Evolutionary conservation across 1,140 invertebrate species (phyloP).

Genomic region (Leguminivora glycinivorella): DNA sequence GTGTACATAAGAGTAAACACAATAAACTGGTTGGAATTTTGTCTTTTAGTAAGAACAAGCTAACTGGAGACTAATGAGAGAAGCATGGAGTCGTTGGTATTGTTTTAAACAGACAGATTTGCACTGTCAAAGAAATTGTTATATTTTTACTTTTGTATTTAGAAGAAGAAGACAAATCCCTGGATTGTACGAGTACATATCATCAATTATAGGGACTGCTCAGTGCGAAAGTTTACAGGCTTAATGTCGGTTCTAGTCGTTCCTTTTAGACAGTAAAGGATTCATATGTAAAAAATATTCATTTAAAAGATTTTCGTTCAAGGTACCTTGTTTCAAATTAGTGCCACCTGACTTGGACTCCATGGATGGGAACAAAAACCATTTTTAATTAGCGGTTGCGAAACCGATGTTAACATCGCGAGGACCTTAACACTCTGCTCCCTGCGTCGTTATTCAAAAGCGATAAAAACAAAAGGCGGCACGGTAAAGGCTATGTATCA

Average conservation of each 20-base stretch:
- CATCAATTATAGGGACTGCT: too few species aligned
- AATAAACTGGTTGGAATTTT: neutral
- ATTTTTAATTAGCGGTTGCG: neutral
- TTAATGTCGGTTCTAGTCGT: too few species aligned
- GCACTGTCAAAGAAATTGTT: neutral
- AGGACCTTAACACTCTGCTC: conserved; percentile 6
- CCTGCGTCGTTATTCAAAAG: conserved; percentile 12
- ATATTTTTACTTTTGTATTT: neutral
- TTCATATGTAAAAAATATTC: too few species aligned
- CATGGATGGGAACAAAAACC: neutral
- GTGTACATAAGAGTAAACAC: neutral
- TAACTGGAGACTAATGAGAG: conserved; percentile 59
- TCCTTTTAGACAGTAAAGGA: too few species aligned
- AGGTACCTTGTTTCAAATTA: neutral
- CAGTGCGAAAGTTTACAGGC: too few species aligned
- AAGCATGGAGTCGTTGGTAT: neutral
- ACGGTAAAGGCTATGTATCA: conserved; percentile 16
- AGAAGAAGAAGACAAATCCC: too few species aligned
- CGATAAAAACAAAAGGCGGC: conserved; percentile 12
- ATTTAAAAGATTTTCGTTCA: too few species aligned
- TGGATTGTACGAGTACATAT: too few species aligned
- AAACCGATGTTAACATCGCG: conserved; percentile 5
- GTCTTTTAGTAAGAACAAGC: conserved; percentile 55
- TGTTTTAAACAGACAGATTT: conserved; percentile 9
- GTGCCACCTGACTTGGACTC: neutral